These are phyloP conservation scores for Puntigrus tetrazona DNA, from an alignment of 2,113 vertebrate species.

Conservation along the genomic window DNA sequence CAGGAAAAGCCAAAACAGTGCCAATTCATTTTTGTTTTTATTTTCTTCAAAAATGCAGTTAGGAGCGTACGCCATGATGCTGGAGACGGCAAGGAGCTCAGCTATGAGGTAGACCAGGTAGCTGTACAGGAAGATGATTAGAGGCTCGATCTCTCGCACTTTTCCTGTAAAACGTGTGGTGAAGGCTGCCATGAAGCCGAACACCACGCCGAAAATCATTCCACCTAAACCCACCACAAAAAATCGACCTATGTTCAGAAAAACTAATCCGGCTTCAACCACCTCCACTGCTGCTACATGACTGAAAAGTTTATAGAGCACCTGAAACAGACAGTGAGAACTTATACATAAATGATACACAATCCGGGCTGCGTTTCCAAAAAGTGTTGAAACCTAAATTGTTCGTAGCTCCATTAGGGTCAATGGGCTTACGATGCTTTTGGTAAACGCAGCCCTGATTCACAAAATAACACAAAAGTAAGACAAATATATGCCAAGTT, in stretches of 20 bases:
- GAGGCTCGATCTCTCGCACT: constrained; percentile 92
- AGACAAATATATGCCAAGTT: not conserved
- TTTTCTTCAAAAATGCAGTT: not conserved
- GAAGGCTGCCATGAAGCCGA: constrained; percentile 93
- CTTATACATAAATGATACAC: not conserved
- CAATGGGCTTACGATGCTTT: too few species aligned
- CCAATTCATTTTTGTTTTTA: too few species aligned
- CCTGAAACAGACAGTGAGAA: constrained; percentile 71
- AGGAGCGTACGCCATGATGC: constrained; percentile 94
- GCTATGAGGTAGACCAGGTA: constrained; percentile 95
- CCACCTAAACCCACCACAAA: constrained; percentile 92
- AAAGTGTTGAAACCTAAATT: too few species aligned
- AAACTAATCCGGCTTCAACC: constrained; percentile 87
- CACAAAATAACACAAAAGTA: not conserved
- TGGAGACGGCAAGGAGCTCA: constrained; percentile 93
- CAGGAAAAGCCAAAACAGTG: not conserved
- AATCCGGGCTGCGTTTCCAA: too few species aligned
- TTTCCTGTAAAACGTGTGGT: constrained; percentile 95
- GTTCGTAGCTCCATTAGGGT: too few species aligned
- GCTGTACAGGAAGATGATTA: constrained; percentile 98
- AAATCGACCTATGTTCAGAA: constrained; percentile 89
- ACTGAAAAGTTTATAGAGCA: constrained; percentile 95
- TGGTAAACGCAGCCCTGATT: too few species aligned
- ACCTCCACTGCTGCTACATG: constrained; percentile 89
- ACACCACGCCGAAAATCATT: constrained; percentile 86